These are phyloP conservation scores for Trissolcus japonicus DNA, from an alignment of 2,888 invertebrate species.

Conservation along the genomic window DNA sequence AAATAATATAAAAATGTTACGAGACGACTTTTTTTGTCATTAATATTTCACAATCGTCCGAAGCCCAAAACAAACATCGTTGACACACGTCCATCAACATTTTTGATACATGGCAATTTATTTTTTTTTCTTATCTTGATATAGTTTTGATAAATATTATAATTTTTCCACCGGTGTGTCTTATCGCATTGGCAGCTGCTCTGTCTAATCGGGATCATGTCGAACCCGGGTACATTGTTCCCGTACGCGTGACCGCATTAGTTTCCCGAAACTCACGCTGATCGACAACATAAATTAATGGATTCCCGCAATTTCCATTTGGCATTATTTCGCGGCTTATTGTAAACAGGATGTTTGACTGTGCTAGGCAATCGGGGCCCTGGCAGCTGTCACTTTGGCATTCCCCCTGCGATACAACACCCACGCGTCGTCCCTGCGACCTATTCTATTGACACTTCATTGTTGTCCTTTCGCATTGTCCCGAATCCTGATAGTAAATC, in stretches of 20 bases:
- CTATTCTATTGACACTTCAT: constrained; percentile 61
- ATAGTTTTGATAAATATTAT: constrained; percentile 23
- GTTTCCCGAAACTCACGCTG: constrained; percentile 17
- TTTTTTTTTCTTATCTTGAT: not conserved
- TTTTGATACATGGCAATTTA: constrained; percentile 1
- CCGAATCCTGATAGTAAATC: constrained; percentile 55
- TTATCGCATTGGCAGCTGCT: constrained; percentile 39
- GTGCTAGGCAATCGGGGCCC: constrained; percentile 50
- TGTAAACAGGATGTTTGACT: constrained; percentile 56
- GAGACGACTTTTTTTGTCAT: not conserved
- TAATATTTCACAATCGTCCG: not conserved
- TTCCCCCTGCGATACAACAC: constrained; percentile 59
- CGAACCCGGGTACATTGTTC: constrained; percentile 31
- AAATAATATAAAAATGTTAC: too few relatives aligned
- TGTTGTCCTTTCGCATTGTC: constrained; percentile 56
- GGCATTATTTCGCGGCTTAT: constrained; percentile 50
- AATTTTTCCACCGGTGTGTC: constrained; percentile 15
- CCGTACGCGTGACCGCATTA: constrained; percentile 23
- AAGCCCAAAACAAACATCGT: not conserved
- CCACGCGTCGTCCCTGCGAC: constrained; percentile 61
- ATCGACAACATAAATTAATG: constrained; percentile 52
- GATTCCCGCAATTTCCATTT: constrained; percentile 48
- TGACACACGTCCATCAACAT: not conserved
- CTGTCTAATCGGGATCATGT: constrained; percentile 18
- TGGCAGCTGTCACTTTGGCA: constrained; percentile 65